Percentiles rank a stretch among this genome's conserved stretches.
These are phyloP conservation scores for Thermophis baileyi DNA, from an alignment of 2,113 vertebrate genomes.

Conservation along the genomic window DNA sequence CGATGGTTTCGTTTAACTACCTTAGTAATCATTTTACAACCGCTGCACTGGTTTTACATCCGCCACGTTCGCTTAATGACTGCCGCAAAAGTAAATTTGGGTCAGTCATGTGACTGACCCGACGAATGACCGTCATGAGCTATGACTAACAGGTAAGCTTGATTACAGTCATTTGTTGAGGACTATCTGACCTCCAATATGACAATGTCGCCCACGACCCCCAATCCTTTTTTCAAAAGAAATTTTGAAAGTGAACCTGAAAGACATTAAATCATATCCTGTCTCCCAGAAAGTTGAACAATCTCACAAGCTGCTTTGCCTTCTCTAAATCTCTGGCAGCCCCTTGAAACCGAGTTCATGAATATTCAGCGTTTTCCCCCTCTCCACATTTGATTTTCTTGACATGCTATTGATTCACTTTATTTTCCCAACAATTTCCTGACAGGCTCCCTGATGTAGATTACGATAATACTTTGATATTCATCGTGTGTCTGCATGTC, in stretches of 20 bases:
- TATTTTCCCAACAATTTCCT: slow-evolving; percentile 83
- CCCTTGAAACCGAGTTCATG: slow-evolving; percentile 74
- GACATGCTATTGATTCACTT: slow-evolving; percentile 78
- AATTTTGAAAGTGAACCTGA: slow-evolving; percentile 62
- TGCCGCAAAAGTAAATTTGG: too few species aligned
- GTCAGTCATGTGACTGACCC: too few species aligned
- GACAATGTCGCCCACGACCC: neutral
- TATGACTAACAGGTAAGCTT: neutral
- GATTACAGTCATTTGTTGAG: neutral
- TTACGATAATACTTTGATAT: slow-evolving; percentile 78
- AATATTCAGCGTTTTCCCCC: slow-evolving; percentile 74
- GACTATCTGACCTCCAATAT: neutral
- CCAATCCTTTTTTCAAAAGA: neutral
- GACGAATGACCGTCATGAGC: neutral
- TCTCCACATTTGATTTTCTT: slow-evolving; percentile 64
- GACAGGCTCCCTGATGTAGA: slow-evolving; percentile 74
- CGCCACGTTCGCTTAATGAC: too few species aligned
- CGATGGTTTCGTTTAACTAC: too few species aligned
- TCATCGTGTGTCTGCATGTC: slow-evolving; percentile 65
- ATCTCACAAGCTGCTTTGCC: slow-evolving; percentile 63
- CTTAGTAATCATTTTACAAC: too few species aligned
- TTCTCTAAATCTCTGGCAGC: slow-evolving; percentile 66
- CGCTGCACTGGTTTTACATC: too few species aligned
- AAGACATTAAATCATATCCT: slow-evolving; percentile 7
- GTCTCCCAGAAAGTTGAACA: slow-evolving; percentile 65